Base-by-base conservation (phyloP, 2,888 invertebrate genomes). In the Crioceris asparagi region DNA sequence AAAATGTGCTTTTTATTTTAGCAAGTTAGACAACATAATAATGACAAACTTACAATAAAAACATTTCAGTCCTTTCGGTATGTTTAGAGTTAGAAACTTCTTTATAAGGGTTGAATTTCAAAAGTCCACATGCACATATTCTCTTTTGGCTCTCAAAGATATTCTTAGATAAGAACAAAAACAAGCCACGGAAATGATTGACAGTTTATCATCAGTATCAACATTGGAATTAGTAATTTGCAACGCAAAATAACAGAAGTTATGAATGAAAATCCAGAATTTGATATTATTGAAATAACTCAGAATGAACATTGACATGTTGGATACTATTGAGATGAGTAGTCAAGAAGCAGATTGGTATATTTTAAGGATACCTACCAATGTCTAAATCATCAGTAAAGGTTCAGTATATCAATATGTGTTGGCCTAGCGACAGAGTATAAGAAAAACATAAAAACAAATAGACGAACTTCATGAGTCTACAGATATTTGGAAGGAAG, bases 401-500 rank as follows among this genome's bases (percentile, higher is more conserved):
- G 27, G 38, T 60, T 35, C 52, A 52, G 29, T 60, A 56, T 48
- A 64, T 64, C 3, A 54, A 58, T 18, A 63, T 61, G 19, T 43
- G 55, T 12, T 60, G 57, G 59, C 64, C 65, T 1, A 66, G 43
- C 51, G 65, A 35, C 57, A 53, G 26, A 44, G 58, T 39, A 53
- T 53, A 36, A 50, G 41, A 45, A 60, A 50, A 53, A 57, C 50
- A 43, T 45, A 45, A 32, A 54, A 49, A 50, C 54, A 55, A 54
- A 51, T 50, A 48, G 53, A 51, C 39, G 53, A 41, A 17, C 32
- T 60, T 32, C 56, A 52, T 31, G 51, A 59, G 49, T 53, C 47
- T 54, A 60, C 59, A 47, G 52, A 67, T 38, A 46, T 65, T 19
- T 65, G 64, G 62, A 62, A 56, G 39, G 57, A 61, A 39, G 59